These are phyloP conservation scores for Ischnura elegans DNA, from an alignment of 2,888 invertebrate species.

Conservation along the genomic window DNA sequence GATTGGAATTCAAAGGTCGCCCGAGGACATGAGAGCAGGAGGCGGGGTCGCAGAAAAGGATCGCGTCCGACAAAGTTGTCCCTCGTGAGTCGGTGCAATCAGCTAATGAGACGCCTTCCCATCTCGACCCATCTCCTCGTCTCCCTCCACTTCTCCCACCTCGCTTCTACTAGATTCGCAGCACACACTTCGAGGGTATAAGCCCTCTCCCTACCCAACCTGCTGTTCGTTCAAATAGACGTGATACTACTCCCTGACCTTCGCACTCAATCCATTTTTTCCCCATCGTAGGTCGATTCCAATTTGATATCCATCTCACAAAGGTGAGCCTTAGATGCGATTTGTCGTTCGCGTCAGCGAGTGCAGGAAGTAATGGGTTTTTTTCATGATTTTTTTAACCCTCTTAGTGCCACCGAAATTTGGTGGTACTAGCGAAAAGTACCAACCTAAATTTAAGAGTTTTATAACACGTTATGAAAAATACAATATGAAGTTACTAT, in stretches of 20 bases:
- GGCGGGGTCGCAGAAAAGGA: background rate
- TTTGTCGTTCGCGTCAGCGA: background rate
- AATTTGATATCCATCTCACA: no score
- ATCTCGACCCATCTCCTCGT: background rate
- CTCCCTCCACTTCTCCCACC: background rate
- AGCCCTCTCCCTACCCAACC: background rate
- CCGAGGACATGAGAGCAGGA: background rate
- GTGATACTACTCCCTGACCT: background rate
- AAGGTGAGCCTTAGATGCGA: background rate
- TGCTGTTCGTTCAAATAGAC: background rate
- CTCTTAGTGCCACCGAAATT: no score
- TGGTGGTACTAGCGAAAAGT: no score
- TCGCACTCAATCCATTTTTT: background rate
- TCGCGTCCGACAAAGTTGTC: conserved; percentile 51
- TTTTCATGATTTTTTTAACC: no score
- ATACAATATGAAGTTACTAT: no score
- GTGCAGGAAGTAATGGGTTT: background rate
- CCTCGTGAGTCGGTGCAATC: conserved; percentile 50
- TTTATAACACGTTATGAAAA: no score
- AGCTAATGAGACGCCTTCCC: conserved; percentile 55
- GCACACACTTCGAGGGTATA: no score
- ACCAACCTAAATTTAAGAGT: no score
- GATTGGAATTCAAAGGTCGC: conserved; percentile 30
- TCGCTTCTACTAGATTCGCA: background rate
- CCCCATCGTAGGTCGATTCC: background rate